Evolutionary conservation across 2,113 vertebrate species (phyloP).

Genomic region (Zapornia atra): DNA sequence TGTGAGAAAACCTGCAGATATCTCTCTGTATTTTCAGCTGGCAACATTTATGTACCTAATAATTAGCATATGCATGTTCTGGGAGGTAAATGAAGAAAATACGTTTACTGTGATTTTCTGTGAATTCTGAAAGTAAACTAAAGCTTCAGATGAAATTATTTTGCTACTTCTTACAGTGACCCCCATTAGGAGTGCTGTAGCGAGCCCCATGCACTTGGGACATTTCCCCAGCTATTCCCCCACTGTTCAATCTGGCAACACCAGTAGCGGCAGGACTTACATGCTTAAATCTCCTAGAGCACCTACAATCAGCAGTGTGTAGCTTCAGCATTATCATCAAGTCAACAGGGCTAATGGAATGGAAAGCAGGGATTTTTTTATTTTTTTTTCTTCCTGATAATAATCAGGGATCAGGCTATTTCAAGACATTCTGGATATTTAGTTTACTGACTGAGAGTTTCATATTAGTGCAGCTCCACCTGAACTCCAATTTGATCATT

Average conservation of each 20-base stretch:
- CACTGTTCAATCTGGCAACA: neutral
- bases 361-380: neutral
- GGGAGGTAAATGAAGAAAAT: neutral
- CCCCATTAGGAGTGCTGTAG: rapidly evolving
- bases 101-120: neutral
- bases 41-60: neutral
- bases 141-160: neutral
- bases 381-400: neutral
- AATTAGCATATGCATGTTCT: neutral
- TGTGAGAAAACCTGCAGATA: neutral
- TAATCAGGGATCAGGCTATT: neutral
- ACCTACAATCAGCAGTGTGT: neutral
- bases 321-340: neutral
- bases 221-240: neutral
- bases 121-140: neutral
- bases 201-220: neutral
- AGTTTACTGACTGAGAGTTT: neutral
- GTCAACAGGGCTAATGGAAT: rapidly evolving
- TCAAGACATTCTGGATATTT: neutral
- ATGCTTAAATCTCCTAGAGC: neutral
- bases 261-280: neutral
- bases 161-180: neutral
- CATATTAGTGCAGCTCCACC: neutral
- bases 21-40: neutral
- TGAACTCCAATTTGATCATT: neutral